phyloP scores from a whole-genome alignment of 1,140 invertebrate genomes.

The Tetragonula clypearis region DNA sequence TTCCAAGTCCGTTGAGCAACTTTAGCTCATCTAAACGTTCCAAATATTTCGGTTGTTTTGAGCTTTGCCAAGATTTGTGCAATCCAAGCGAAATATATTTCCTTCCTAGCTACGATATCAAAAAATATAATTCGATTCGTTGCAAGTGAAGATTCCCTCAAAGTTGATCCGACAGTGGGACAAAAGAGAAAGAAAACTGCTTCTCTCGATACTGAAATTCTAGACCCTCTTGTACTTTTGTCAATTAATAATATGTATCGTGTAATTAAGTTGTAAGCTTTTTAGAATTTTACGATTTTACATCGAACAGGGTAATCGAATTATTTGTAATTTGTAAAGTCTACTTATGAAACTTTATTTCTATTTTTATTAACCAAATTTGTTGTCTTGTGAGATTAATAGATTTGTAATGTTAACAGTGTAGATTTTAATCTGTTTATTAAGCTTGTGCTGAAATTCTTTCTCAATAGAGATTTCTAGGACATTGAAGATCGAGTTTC shows the following conservation, averaged over 20 bases:
- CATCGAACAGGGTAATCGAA: neutral
- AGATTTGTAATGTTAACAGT: neutral
- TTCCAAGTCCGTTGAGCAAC: neutral
- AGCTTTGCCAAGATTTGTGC: too few relatives aligned
- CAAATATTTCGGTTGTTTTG: too few relatives aligned
- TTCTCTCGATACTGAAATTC: too few relatives aligned
- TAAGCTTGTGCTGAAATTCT: neutral
- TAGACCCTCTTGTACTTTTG: too few relatives aligned
- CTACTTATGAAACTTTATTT: neutral
- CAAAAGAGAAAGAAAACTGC: too few relatives aligned
- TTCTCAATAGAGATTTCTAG: neutral
- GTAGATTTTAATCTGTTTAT: neutral
- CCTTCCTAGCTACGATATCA: too few relatives aligned
- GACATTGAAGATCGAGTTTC: neutral
- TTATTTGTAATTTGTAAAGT: neutral
- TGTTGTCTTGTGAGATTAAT: neutral
- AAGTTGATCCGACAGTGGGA: too few relatives aligned
- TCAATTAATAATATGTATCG: too few relatives aligned
- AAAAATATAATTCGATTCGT: too few relatives aligned
- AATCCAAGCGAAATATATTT: too few relatives aligned
- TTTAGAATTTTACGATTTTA: neutral
- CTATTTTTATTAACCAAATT: neutral
- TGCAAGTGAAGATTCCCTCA: too few relatives aligned
- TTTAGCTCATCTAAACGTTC: too few relatives aligned
- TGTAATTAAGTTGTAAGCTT: neutral